Percentiles rank a stretch among this genome's conserved stretches.
These are phyloP conservation scores for Hemithea aestivaria DNA, from an alignment of 2,888 invertebrate genomes.

Conservation along the genomic window DNA sequence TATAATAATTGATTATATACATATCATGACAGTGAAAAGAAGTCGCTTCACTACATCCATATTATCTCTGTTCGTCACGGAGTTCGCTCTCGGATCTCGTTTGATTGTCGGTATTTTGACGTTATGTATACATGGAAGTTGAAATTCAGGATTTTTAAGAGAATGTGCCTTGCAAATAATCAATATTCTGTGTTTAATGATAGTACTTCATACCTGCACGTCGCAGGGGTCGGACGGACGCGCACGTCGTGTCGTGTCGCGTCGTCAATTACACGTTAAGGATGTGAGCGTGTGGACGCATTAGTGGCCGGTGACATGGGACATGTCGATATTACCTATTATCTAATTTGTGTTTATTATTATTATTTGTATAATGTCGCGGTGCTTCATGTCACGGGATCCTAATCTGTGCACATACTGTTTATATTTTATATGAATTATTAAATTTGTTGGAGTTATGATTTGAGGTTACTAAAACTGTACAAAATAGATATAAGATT, in stretches of 20 bases:
- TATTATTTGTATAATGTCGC: constrained; percentile 20
- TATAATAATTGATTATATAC: constrained; percentile 72
- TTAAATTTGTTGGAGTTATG: constrained; percentile 53
- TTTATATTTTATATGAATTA: constrained; percentile 35
- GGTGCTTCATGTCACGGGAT: constrained; percentile 27
- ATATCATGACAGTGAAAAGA: constrained; percentile 64
- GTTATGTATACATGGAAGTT: constrained; percentile 63
- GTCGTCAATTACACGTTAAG: constrained; percentile 14
- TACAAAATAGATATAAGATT: constrained; percentile 69
- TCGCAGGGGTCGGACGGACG: constrained; percentile 35
- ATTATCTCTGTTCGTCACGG: constrained; percentile 49
- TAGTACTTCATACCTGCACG: constrained; percentile 63
- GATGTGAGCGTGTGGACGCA: constrained; percentile 34
- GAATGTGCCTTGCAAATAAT: constrained; percentile 79
- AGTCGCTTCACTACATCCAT: constrained; percentile 43
- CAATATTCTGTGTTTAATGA: constrained; percentile 79
- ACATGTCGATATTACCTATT: constrained; percentile 24
- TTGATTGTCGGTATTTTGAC: constrained; percentile 31
- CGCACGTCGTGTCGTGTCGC: constrained; percentile 3
- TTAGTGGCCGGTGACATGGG: constrained; percentile 37
- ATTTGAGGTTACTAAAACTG: constrained; percentile 57
- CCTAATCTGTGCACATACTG: constrained; percentile 40
- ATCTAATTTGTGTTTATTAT: constrained; percentile 20
- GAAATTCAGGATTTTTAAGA: constrained; percentile 76
- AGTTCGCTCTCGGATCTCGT: constrained; percentile 46